Conservation (phyloP, 1,140 invertebrate genomes). For the Drosophila subobscura region DNA sequence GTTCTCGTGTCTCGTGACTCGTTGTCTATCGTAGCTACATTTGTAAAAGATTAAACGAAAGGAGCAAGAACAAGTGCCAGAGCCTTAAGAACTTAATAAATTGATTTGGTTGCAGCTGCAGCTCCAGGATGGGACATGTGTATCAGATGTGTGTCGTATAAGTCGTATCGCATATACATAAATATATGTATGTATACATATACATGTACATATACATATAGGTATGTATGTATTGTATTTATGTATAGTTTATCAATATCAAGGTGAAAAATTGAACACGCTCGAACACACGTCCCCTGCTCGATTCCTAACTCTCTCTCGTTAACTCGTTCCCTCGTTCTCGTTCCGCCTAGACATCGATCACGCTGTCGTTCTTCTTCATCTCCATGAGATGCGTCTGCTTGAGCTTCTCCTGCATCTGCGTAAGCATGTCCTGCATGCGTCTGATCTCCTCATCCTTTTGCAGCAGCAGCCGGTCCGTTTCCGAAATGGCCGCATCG, state of each 20-base stretch:
- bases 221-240: conserved; percentile 28
- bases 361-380: conserved; percentile 91
- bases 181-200: conserved; percentile 32
- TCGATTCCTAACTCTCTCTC: not conserved
- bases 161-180: conserved; percentile 15
- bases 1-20: not conserved
- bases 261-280: conserved; percentile 70
- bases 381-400: conserved; percentile 87
- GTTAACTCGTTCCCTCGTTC: not conserved
- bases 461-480: conserved; percentile 93
- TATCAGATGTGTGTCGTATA: conserved; percentile 18
- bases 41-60: conserved; percentile 15
- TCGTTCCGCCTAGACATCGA: conserved; percentile 87
- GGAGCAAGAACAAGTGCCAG: conserved; percentile 22
- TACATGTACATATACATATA: conserved; percentile 11
- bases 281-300: conserved; percentile 5
- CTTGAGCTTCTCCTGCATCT: conserved; percentile 98
- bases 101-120: conserved; percentile 59
- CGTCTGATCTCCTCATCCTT: conserved; percentile 97
- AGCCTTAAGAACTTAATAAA: conserved; percentile 52
- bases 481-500: conserved; percentile 91
- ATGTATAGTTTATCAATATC: conserved; percentile 31
- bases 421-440: conserved; percentile 98
- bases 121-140: conserved; percentile 31
- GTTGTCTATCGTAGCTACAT: conserved; percentile 23